These are phyloP conservation scores for Dasypogon diadema DNA, from an alignment of 2,888 invertebrate species.

Conservation along the genomic window DNA sequence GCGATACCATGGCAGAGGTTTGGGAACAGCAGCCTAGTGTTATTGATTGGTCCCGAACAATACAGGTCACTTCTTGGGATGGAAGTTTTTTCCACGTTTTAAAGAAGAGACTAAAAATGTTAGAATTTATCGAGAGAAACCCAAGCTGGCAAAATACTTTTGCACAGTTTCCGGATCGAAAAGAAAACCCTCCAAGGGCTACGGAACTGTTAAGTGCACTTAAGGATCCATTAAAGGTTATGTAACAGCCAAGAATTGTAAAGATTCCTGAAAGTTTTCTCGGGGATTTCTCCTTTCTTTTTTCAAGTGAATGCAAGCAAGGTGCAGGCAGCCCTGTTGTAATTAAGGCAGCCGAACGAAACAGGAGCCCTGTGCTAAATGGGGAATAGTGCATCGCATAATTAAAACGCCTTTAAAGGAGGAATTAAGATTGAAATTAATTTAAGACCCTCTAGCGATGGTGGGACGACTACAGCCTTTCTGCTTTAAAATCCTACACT, in stretches of 20 bases:
- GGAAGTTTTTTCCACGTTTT: neutral
- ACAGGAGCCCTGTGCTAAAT: neutral
- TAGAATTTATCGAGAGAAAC: neutral
- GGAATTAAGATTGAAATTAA: constrained; percentile 6
- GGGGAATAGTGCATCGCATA: constrained; percentile 14
- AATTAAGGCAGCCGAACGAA: neutral
- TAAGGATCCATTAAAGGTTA: constrained; percentile 45
- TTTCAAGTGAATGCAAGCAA: constrained; percentile 4
- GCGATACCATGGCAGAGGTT: no score
- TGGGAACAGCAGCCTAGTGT: neutral
- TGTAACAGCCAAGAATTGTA: constrained; percentile 2
- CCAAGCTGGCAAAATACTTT: neutral
- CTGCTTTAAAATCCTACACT: no score
- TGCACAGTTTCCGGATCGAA: neutral
- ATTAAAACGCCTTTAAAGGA: constrained; percentile 14
- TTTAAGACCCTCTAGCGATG: neutral
- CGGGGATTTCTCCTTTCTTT: neutral
- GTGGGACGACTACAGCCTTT: no score
- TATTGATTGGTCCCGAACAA: constrained; percentile 20
- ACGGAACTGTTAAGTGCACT: constrained; percentile 38
- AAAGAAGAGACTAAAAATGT: neutral
- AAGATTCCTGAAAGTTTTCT: constrained; percentile 21
- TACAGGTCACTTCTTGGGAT: constrained; percentile 16
- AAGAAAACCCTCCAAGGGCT: constrained; percentile 13
- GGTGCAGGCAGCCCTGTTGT: neutral